phyloP scores from a whole-genome alignment of 2,888 invertebrate species.

The Lymantria dispar region DNA sequence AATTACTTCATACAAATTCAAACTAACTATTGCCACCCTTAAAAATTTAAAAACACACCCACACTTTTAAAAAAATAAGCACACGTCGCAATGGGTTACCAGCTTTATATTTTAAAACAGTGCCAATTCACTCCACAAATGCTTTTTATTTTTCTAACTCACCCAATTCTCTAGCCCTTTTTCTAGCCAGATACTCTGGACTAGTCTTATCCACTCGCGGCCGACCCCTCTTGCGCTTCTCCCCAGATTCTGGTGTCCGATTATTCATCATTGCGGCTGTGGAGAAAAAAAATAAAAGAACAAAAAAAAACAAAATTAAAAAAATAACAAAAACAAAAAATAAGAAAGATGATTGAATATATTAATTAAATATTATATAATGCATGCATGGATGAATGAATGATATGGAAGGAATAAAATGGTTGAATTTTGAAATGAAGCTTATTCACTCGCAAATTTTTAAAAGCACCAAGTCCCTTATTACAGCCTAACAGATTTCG shows the following conservation, averaged over 20 bases:
- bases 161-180: conserved; percentile 64
- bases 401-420: background rate
- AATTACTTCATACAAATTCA: too few relatives aligned
- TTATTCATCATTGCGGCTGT: conserved; percentile 62
- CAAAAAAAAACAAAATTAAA: background rate
- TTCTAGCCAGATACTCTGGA: conserved; percentile 68
- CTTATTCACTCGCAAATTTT: background rate
- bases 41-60: too few relatives aligned
- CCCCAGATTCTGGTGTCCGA: conserved; percentile 49
- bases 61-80: background rate
- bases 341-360: background rate
- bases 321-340: background rate
- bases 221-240: conserved; percentile 66
- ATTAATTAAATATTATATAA: background rate
- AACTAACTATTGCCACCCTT: too few relatives aligned
- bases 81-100: background rate
- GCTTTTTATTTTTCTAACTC: conserved; percentile 13
- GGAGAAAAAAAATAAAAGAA: conserved; percentile 10
- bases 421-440: background rate
- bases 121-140: background rate
- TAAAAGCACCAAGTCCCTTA: too few relatives aligned
- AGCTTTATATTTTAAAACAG: background rate
- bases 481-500: too few relatives aligned
- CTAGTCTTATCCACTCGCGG: conserved; percentile 72
- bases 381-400: background rate